These are phyloP conservation scores for Mirounga angustirostris DNA, from an alignment of 2,113 vertebrate species.

Conservation along the genomic window DNA sequence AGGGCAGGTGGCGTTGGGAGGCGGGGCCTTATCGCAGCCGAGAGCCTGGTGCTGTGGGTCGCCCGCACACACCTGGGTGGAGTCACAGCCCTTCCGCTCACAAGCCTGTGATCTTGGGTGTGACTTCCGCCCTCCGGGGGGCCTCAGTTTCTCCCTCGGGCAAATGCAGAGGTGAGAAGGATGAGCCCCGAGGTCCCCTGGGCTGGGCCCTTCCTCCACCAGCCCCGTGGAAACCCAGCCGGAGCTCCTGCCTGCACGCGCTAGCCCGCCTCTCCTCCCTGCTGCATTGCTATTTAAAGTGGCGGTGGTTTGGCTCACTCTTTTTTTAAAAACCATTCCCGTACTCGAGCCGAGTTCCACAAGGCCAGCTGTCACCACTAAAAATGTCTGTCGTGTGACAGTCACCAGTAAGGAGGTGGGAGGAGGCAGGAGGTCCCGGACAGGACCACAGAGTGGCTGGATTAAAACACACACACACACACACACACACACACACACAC, in stretches of 20 bases:
- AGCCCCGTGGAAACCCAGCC: neutral
- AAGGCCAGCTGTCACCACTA: slow-evolving; percentile 82
- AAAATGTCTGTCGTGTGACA: slow-evolving; percentile 83
- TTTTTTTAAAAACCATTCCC: slow-evolving; percentile 77
- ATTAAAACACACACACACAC: neutral
- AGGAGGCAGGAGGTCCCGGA: slow-evolving; percentile 76
- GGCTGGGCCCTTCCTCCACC: neutral
- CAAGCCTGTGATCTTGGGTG: neutral
- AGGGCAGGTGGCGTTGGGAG: neutral
- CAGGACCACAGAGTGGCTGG: slow-evolving; percentile 70
- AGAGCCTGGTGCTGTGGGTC: accelerated
- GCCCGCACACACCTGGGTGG: neutral
- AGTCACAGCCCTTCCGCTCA: neutral
- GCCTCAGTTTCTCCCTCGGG: neutral
- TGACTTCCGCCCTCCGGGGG: neutral
- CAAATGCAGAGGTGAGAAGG: neutral
- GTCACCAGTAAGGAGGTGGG: slow-evolving; percentile 76
- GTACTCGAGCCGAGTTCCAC: slow-evolving; percentile 69
- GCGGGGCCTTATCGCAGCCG: neutral
- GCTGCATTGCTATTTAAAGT: slow-evolving; percentile 80
- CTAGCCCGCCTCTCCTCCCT: slow-evolving; percentile 5
- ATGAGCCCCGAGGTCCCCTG: accelerated
- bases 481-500: neutral
- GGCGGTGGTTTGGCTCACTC: slow-evolving; percentile 75
- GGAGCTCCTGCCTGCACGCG: neutral